These are phyloP conservation scores for Rhyzopertha dominica DNA, from an alignment of 1,140 invertebrate genomes.

Conservation along the genomic window DNA sequence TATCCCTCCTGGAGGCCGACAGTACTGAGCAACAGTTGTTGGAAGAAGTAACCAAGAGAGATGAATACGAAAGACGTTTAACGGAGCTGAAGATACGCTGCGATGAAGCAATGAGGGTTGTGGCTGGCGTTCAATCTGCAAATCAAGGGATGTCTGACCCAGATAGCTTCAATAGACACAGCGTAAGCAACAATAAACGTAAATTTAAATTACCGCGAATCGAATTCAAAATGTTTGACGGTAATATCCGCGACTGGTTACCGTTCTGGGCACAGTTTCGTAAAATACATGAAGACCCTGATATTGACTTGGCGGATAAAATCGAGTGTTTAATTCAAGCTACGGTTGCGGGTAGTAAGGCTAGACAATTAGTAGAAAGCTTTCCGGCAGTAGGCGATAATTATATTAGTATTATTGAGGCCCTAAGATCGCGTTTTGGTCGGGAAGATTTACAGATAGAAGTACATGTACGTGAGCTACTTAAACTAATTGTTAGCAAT, in stretches of 20 bases:
- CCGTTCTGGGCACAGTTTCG: conserved; percentile 42
- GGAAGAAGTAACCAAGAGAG: too few species aligned
- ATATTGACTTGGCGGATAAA: conserved; percentile 32
- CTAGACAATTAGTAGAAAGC: conserved; percentile 20
- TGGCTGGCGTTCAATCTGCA: too few species aligned
- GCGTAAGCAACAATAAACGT: too few species aligned
- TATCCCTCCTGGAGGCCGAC: too few species aligned
- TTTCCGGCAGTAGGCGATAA: conserved; percentile 31
- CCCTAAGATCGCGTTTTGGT: conserved; percentile 34
- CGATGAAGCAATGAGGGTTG: too few species aligned
- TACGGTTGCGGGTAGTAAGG: conserved; percentile 10
- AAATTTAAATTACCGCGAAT: conserved; percentile 34
- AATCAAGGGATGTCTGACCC: too few species aligned
- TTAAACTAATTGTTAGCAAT: too few species aligned
- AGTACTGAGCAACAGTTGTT: too few species aligned
- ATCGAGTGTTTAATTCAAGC: conserved; percentile 14
- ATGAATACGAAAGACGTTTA: too few species aligned
- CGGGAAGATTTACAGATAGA: conserved; percentile 21
- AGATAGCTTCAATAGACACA: too few species aligned
- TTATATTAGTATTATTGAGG: conserved; percentile 32
- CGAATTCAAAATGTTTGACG: conserved; percentile 37
- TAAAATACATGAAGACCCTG: conserved; percentile 40
- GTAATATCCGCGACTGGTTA: conserved; percentile 40
- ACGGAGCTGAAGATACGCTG: too few species aligned
- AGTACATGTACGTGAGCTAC: conserved; percentile 38